Evolutionary conservation across 2,797 vertebrate species (phyloP).

Genomic region (Tokudaia tokunoshimensis): DNA sequence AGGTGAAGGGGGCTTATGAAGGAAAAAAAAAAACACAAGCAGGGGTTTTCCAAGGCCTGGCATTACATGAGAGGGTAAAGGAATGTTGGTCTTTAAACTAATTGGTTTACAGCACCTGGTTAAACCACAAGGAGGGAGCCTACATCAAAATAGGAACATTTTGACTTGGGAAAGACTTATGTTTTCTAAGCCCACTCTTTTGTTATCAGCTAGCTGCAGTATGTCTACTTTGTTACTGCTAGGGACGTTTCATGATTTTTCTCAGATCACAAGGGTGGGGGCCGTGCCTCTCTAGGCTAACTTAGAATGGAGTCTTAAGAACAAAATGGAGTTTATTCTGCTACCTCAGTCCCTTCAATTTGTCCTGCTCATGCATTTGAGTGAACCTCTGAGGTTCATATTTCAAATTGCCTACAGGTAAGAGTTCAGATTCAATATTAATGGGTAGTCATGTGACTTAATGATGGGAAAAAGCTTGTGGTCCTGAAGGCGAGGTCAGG

Average conservation of each 20-base stretch:
- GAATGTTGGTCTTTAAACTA: background rate
- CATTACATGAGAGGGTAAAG: background rate
- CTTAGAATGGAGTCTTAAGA: too few relatives aligned
- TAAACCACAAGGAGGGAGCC: background rate
- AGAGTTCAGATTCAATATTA: background rate
- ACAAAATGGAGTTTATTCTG: too few relatives aligned
- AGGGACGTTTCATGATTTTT: too few relatives aligned
- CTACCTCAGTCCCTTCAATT: too few relatives aligned
- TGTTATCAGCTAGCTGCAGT: background rate
- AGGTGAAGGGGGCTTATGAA: background rate
- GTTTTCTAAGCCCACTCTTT: background rate
- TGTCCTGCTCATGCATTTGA: background rate
- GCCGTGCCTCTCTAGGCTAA: too few relatives aligned
- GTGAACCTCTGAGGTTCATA: background rate
- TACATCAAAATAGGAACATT: background rate
- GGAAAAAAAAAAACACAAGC: background rate
- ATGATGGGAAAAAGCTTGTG: background rate
- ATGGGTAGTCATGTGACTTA: background rate
- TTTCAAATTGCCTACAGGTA: background rate
- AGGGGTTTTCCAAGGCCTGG: background rate
- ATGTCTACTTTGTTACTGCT: background rate
- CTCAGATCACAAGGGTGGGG: too few relatives aligned
- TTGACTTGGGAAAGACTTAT: background rate
- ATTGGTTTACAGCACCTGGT: background rate
- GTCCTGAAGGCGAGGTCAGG: background rate